These are phyloP conservation scores for Bungarus multicinctus DNA, from an alignment of 2,113 vertebrate species.

Conservation along the genomic window DNA sequence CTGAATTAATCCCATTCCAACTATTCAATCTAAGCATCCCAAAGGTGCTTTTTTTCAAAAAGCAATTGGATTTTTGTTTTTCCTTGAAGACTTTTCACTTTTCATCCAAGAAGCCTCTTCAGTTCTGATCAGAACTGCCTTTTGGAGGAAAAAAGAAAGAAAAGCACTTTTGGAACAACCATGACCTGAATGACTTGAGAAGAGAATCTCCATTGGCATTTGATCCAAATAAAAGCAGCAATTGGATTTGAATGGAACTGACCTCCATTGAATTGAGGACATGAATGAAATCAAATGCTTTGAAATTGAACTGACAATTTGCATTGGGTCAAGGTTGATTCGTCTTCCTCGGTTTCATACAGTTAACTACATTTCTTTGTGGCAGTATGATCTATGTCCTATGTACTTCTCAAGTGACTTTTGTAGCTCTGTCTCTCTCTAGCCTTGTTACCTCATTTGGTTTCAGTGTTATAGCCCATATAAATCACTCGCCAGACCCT, in stretches of 20 bases:
- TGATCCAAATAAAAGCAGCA: background rate
- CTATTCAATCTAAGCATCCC: background rate
- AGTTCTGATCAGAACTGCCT: background rate
- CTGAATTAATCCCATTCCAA: background rate
- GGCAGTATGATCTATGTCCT: background rate
- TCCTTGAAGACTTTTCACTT: background rate
- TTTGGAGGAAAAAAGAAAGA: rapidly evolving
- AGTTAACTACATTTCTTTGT: background rate
- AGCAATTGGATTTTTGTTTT: background rate
- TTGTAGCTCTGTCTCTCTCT: conserved; percentile 8
- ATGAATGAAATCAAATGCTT: background rate
- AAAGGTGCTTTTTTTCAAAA: background rate
- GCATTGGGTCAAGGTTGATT: background rate
- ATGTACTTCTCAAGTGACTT: rapidly evolving
- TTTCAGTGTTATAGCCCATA: conserved; percentile 10
- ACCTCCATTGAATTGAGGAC: background rate
- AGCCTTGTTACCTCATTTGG: conserved; percentile 3
- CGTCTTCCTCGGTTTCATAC: background rate
- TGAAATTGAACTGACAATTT: background rate
- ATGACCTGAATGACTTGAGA: background rate
- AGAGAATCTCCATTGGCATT: background rate
- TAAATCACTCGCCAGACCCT: conserved; percentile 9
- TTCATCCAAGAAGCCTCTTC: background rate
- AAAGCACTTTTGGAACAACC: background rate
- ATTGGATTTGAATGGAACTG: background rate